These are phyloP conservation scores for Melolontha melolontha DNA, from an alignment of 2,888 invertebrate species.

Conservation along the genomic window DNA sequence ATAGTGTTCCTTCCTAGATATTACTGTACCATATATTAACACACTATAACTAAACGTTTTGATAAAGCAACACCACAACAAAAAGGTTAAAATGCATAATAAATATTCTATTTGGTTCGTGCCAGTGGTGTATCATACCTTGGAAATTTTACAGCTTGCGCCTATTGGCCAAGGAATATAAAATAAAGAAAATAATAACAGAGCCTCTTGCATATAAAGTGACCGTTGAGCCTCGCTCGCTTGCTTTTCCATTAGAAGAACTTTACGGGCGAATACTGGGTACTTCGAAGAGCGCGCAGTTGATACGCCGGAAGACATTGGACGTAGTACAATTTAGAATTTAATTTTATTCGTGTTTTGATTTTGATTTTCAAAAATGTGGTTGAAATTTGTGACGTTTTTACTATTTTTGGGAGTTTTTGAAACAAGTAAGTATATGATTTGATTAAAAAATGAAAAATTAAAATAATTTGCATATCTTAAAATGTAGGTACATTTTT, in stretches of 20 bases:
- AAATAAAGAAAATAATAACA: slow-evolving; percentile 18
- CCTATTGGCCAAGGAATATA: slow-evolving; percentile 24
- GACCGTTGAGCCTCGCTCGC: not conserved
- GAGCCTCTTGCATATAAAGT: slow-evolving; percentile 21
- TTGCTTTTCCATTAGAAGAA: slow-evolving; percentile 18
- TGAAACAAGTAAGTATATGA: slow-evolving; percentile 11
- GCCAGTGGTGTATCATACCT: too few species aligned
- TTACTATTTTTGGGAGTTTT: slow-evolving; percentile 8
- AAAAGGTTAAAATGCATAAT: slow-evolving; percentile 1
- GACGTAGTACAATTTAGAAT: not conserved
- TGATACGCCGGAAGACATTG: not conserved
- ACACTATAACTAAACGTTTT: too few species aligned
- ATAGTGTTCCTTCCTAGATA: too few species aligned
- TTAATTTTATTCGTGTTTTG: not conserved
- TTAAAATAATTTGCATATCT: not conserved
- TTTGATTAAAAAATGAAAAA: not conserved
- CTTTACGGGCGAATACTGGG: not conserved
- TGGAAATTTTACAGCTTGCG: not conserved
- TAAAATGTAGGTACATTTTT: not conserved
- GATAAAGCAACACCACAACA: too few species aligned
- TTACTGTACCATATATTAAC: too few species aligned
- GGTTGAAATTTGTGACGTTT: slow-evolving; percentile 22
- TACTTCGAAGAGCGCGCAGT: not conserved
- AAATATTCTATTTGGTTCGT: too few species aligned
- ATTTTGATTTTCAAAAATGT: slow-evolving; percentile 12